phyloP scores from a whole-genome alignment of 2,113 vertebrate species.

The Physeter macrocephalus region DNA sequence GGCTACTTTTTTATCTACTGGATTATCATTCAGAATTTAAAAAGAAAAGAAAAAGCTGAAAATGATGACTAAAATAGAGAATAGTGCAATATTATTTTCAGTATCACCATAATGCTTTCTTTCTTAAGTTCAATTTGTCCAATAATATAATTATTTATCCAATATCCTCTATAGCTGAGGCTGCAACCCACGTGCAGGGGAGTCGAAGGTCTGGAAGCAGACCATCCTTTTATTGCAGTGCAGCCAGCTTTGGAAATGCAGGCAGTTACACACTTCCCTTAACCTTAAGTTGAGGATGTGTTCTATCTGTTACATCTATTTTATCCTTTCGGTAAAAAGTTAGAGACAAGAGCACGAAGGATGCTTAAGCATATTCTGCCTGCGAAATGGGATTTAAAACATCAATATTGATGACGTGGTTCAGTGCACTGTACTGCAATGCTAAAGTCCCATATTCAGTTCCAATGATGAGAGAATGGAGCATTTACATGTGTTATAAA shows the following conservation, averaged over 20 bases:
- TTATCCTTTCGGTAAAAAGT: conserved; percentile 70
- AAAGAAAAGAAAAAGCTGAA: conserved; percentile 57
- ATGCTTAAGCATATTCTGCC: conserved; percentile 73
- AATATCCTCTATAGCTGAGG: conserved; percentile 74
- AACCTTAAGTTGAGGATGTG: conserved; percentile 64
- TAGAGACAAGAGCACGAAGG: conserved; percentile 67
- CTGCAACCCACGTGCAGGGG: conserved; percentile 80
- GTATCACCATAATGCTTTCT: conserved; percentile 50
- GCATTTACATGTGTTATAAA: conserved; percentile 73
- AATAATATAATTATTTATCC: conserved; percentile 60
- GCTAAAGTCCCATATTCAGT: conserved; percentile 79
- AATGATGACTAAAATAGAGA: conserved; percentile 42
- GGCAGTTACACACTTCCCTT: conserved; percentile 78
- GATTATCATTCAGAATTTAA: conserved; percentile 39
- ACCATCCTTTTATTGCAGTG: conserved; percentile 76
- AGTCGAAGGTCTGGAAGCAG: conserved; percentile 77
- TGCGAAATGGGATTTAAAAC: conserved; percentile 65
- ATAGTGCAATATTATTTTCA: conserved; percentile 27
- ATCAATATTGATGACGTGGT: conserved; percentile 81
- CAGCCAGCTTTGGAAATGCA: conserved; percentile 77
- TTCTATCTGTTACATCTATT: conserved; percentile 54
- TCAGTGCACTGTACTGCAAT: conserved; percentile 80
- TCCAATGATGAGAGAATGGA: conserved; percentile 59
- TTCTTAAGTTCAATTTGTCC: conserved; percentile 58
- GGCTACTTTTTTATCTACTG: conserved; percentile 60